Evolutionary conservation across 2,113 vertebrate genomes (phyloP).

Genomic region (Ivindomyrus marchei): DNA sequence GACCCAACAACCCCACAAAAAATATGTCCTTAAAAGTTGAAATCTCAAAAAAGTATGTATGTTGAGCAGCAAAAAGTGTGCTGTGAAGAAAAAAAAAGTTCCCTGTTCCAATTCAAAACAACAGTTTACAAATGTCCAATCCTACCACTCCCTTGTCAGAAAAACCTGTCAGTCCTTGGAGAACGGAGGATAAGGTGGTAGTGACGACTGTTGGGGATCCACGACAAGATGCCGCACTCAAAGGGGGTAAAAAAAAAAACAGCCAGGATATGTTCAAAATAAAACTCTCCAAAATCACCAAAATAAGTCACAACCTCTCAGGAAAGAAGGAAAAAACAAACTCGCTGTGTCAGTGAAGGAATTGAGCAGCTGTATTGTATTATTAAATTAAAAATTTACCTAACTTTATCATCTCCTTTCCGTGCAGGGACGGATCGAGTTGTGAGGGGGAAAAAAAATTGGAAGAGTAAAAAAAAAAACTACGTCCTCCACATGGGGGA

Average conservation of each 20-base stretch:
- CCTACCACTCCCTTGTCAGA: background rate
- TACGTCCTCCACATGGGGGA: background rate
- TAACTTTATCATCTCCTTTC: background rate
- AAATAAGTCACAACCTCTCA: background rate
- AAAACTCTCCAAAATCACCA: background rate
- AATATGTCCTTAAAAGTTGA: too few species aligned
- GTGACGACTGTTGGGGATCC: background rate
- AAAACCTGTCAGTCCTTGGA: background rate
- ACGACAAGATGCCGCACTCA: background rate
- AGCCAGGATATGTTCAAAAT: background rate
- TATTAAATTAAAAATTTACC: background rate
- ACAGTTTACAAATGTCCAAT: background rate
- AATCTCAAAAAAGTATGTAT: too few species aligned
- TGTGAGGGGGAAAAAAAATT: background rate
- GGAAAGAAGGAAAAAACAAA: background rate
- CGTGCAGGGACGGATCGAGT: background rate
- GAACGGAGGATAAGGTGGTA: background rate
- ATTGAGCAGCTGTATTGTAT: background rate
- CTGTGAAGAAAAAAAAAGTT: background rate
- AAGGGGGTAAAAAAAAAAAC: background rate
- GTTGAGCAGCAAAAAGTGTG: too few species aligned
- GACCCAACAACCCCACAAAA: background rate
- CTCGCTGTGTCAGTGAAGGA: background rate
- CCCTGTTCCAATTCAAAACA: background rate
- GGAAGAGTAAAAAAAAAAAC: background rate